A percentile compares a stretch with the other conserved stretches of the same genome.
These are phyloP conservation scores for Amblyteles armatorius DNA, from an alignment of 2,888 invertebrate genomes.

Conservation along the genomic window DNA sequence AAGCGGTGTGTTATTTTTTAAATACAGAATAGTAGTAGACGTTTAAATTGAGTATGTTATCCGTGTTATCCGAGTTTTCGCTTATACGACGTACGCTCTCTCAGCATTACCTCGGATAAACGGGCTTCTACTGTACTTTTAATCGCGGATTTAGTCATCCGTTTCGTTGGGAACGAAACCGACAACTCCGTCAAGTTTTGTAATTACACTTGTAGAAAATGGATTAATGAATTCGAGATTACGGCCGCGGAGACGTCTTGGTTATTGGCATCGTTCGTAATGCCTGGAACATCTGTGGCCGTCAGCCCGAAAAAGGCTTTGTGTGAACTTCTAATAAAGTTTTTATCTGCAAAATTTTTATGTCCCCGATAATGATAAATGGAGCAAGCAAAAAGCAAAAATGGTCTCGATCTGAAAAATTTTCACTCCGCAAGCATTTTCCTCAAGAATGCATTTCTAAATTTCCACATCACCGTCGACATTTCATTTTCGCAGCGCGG, in stretches of 20 bases:
- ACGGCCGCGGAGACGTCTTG: neutral
- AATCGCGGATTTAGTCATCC: neutral
- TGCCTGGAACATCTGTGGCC: neutral
- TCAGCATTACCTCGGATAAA: no score
- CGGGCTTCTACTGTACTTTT: neutral
- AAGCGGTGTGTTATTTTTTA: no score
- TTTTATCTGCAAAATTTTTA: no score
- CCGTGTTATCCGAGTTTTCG: no score
- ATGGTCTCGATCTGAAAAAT: neutral
- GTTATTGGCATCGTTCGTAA: neutral
- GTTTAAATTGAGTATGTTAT: no score
- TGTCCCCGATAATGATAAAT: no score
- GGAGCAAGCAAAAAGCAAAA: neutral
- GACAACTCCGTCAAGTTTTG: neutral
- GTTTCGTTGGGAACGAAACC: neutral
- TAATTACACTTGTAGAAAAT: neutral
- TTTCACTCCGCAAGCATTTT: neutral
- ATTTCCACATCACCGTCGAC: constrained; percentile 20
- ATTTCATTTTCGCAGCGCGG: constrained; percentile 24
- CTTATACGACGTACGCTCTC: no score
- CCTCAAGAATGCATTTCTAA: no score
- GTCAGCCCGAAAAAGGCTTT: neutral
- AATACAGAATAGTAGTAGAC: no score
- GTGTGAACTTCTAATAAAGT: no score
- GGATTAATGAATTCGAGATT: neutral